phyloP scores from a whole-genome alignment of 1,140 invertebrate species.

The Eurosta solidaginis region DNA sequence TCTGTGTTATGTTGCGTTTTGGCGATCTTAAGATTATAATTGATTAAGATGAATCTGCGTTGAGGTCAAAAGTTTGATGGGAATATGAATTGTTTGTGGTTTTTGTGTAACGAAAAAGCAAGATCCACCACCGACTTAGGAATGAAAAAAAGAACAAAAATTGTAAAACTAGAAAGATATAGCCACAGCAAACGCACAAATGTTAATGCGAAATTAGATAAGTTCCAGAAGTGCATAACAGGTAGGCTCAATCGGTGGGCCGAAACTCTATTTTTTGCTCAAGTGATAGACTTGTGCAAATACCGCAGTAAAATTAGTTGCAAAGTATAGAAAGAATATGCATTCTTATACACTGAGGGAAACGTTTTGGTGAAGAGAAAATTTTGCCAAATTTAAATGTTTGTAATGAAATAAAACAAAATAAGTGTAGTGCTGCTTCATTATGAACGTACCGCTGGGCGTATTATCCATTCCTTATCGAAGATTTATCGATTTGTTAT shows the following conservation, averaged over 20 bases:
- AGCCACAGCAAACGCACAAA: constrained; percentile 1
- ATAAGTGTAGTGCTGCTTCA: too few relatives aligned
- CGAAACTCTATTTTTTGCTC: not conserved
- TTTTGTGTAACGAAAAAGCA: constrained; percentile 33
- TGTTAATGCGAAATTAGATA: constrained; percentile 18
- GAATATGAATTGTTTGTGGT: constrained; percentile 36
- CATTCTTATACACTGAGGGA: too few relatives aligned
- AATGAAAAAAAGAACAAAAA: not conserved
- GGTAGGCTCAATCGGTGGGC: not conserved
- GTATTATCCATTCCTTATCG: too few relatives aligned
- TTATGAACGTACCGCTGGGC: too few relatives aligned
- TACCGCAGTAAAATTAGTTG: too few relatives aligned
- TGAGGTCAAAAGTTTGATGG: constrained; percentile 35
- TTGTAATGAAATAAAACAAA: too few relatives aligned
- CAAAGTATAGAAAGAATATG: too few relatives aligned
- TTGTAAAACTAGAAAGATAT: not conserved
- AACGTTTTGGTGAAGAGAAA: too few relatives aligned
- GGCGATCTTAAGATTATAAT: constrained; percentile 33
- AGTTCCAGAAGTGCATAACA: not conserved
- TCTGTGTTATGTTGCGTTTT: constrained; percentile 23
- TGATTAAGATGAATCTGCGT: constrained; percentile 37
- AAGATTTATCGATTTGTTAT: too few relatives aligned
- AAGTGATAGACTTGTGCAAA: not conserved
- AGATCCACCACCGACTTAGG: not conserved
- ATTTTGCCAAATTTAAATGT: too few relatives aligned